Conservation (phyloP, 2,797 vertebrate species). For the Bradypodion ventrale region DNA sequence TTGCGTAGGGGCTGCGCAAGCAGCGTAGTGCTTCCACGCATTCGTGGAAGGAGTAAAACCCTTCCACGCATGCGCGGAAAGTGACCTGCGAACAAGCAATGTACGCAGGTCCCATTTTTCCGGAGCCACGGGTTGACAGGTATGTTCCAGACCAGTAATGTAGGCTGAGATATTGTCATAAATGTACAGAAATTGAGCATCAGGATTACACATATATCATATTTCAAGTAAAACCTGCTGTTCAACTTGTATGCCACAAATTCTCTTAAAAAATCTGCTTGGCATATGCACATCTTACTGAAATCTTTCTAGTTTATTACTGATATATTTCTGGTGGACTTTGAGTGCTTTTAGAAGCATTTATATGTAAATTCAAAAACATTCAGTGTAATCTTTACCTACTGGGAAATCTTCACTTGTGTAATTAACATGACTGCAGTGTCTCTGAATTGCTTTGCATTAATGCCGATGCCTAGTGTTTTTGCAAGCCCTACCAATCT, state of each 20-base stretch:
- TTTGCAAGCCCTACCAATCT: slow-evolving; percentile 56
- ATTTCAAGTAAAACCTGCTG: not conserved
- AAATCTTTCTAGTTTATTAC: not conserved
- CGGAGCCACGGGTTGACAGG: too few relatives aligned
- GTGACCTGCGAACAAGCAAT: too few relatives aligned
- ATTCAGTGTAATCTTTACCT: slow-evolving; percentile 23
- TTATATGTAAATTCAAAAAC: slow-evolving; percentile 33
- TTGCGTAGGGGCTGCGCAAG: too few relatives aligned
- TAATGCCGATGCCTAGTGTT: not conserved
- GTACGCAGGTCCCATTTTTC: too few relatives aligned
- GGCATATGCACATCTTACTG: not conserved
- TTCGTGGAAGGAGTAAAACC: too few relatives aligned
- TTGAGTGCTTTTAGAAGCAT: not conserved
- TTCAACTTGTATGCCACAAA: not conserved
- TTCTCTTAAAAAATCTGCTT: not conserved
- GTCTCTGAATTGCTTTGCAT: slow-evolving; percentile 40
- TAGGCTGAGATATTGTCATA: not conserved
- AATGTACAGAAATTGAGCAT: not conserved
- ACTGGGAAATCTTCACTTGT: slow-evolving; percentile 47
- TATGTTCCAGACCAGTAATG: too few relatives aligned
- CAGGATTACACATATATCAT: not conserved
- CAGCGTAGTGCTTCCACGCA: too few relatives aligned
- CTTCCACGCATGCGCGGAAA: too few relatives aligned
- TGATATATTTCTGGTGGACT: not conserved
- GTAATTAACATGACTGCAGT: slow-evolving; percentile 39